phyloP scores from a whole-genome alignment of 2,113 vertebrate genomes.

The Notiomystis cincta region DNA sequence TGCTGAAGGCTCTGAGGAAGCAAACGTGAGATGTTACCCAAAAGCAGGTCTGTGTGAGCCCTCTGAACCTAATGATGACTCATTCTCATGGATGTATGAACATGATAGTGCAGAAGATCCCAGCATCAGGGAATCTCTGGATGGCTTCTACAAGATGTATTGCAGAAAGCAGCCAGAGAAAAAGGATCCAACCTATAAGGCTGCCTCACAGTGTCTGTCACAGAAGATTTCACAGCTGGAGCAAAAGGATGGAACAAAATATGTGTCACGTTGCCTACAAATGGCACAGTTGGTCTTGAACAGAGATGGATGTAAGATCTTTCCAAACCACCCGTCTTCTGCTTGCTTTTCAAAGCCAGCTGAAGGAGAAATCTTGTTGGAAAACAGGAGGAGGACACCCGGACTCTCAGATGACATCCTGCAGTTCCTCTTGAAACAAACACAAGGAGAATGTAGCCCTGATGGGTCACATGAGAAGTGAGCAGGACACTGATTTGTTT shows the following conservation, averaged over 20 bases:
- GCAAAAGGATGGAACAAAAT: slow-evolving; percentile 28
- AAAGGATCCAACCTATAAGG: background rate
- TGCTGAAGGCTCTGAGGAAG: background rate
- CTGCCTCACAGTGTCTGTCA: slow-evolving; percentile 42
- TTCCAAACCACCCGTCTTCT: slow-evolving; percentile 40
- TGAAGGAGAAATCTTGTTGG: background rate
- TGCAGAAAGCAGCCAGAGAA: background rate
- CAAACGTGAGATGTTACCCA: background rate
- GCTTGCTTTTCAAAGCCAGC: slow-evolving; percentile 56
- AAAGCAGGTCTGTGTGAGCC: background rate
- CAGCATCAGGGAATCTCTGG: slow-evolving; percentile 58
- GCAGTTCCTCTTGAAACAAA: slow-evolving; percentile 62
- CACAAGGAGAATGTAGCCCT: background rate
- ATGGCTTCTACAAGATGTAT: slow-evolving; percentile 67
- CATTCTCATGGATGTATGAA: background rate
- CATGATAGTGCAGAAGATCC: background rate
- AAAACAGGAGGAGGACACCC: slow-evolving; percentile 37
- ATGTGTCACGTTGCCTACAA: slow-evolving; percentile 56
- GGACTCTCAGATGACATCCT: slow-evolving; percentile 75
- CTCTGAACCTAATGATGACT: background rate
- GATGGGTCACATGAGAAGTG: background rate
- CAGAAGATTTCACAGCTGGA: slow-evolving; percentile 63
- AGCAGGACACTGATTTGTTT: background rate
- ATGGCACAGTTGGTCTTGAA: slow-evolving; percentile 72
- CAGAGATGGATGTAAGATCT: slow-evolving; percentile 61